Percentiles rank a stretch among this genome's conserved stretches.
These are phyloP conservation scores for Rhaphigaster nebulosa DNA, from an alignment of 2,888 invertebrate genomes.

Conservation along the genomic window DNA sequence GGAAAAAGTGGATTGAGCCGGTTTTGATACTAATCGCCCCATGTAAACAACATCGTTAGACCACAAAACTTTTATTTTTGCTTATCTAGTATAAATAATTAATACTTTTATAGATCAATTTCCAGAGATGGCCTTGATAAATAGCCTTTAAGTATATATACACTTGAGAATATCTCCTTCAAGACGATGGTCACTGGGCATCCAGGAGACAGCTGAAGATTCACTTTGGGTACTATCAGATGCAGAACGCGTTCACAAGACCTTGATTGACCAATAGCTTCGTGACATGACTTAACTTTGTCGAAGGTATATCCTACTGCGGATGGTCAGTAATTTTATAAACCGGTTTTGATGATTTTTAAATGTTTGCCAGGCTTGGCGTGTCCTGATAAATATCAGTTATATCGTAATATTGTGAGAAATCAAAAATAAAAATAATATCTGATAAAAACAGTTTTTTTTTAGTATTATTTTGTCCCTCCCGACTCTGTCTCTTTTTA, in stretches of 20 bases:
- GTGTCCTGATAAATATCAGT: too few species aligned
- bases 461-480: too few species aligned
- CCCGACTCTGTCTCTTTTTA: too few species aligned
- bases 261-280: slow-evolving; percentile 12
- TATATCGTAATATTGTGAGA: too few species aligned
- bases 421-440: too few species aligned
- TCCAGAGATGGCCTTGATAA: neutral
- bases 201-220: neutral
- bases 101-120: too few species aligned
- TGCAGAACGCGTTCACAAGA: neutral
- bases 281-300: neutral
- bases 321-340: neutral
- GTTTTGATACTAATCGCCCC: too few species aligned
- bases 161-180: neutral
- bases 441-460: too few species aligned
- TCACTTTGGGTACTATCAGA: neutral
- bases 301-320: neutral
- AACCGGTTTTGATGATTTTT: neutral
- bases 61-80: too few species aligned
- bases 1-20: too few species aligned
- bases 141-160: neutral
- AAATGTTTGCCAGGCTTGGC: neutral
- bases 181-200: neutral
- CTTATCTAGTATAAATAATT: too few species aligned
- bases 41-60: too few species aligned